phyloP scores from a whole-genome alignment of 1,140 invertebrate species.

The Bombus waltoni region DNA sequence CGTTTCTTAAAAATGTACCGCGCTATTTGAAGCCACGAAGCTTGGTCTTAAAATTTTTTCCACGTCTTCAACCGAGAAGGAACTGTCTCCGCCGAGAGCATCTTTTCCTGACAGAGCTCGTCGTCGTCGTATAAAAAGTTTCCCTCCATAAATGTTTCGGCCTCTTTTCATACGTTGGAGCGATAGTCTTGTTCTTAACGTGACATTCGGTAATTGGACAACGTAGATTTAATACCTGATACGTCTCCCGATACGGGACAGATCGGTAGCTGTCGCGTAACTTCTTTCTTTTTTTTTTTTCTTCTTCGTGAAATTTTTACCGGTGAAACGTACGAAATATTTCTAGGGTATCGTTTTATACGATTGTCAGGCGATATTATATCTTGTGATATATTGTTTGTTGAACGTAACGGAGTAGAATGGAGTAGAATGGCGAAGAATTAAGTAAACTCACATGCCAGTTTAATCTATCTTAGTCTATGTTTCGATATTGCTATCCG shows the following conservation, averaged over 20 bases:
- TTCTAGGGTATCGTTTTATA: background rate
- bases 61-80: background rate
- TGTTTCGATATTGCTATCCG: background rate
- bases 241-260: background rate
- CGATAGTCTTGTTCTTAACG: background rate
- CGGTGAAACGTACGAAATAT: background rate
- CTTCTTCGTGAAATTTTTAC: too few relatives aligned
- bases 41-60: conserved; percentile 21
- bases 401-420: background rate
- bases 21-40: background rate
- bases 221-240: background rate
- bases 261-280: background rate
- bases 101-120: background rate
- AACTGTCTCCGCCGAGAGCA: conserved; percentile 16
- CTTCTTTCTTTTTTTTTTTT: background rate
- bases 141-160: background rate
- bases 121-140: background rate
- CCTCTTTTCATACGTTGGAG: background rate
- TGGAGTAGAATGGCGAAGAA: background rate
- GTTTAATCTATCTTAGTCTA: background rate
- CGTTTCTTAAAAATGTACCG: conserved; percentile 43
- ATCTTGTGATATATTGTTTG: background rate
- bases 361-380: background rate
- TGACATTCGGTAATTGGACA: background rate
- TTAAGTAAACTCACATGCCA: background rate